Evolutionary conservation across 2,888 invertebrate genomes (phyloP).

Genomic region (Seira musarum): DNA sequence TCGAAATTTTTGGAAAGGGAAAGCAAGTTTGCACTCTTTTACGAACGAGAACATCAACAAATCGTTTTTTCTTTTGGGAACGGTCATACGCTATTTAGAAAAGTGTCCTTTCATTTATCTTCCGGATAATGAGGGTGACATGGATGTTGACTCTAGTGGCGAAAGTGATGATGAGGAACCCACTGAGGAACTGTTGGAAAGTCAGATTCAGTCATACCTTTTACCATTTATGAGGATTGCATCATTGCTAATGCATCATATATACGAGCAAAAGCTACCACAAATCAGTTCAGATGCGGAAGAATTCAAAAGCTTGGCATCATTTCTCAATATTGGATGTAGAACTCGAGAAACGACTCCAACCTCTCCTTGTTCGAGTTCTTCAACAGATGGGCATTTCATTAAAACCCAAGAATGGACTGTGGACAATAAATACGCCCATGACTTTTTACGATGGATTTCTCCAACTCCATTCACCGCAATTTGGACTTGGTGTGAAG

Average conservation of each 20-base stretch:
- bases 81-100: conserved; percentile 74
- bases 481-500: conserved; percentile 80
- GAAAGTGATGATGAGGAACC: conserved; percentile 47
- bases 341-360: conserved; percentile 22
- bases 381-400: background rate
- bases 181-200: conserved; percentile 71
- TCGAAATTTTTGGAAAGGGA: conserved; percentile 73
- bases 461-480: conserved; percentile 70
- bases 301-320: conserved; percentile 85
- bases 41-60: conserved; percentile 61
- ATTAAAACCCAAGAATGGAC: background rate
- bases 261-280: conserved; percentile 77
- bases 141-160: conserved; percentile 40
- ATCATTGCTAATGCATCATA: conserved; percentile 85
- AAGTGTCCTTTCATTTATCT: conserved; percentile 77
- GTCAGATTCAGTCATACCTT: conserved; percentile 83
- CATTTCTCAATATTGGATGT: conserved; percentile 80
- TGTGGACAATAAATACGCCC: conserved; percentile 41
- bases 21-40: conserved; percentile 53
- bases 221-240: conserved; percentile 89
- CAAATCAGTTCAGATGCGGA: conserved; percentile 71
- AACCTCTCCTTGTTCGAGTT: conserved; percentile 29
- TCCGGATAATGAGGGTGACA: conserved; percentile 74
- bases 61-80: conserved; percentile 70
- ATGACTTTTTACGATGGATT: conserved; percentile 68